A percentile compares a stretch with the other conserved stretches of the same genome.
phyloP scores from a whole-genome alignment of 2,797 vertebrate species.

The Bufotes viridis region DNA sequence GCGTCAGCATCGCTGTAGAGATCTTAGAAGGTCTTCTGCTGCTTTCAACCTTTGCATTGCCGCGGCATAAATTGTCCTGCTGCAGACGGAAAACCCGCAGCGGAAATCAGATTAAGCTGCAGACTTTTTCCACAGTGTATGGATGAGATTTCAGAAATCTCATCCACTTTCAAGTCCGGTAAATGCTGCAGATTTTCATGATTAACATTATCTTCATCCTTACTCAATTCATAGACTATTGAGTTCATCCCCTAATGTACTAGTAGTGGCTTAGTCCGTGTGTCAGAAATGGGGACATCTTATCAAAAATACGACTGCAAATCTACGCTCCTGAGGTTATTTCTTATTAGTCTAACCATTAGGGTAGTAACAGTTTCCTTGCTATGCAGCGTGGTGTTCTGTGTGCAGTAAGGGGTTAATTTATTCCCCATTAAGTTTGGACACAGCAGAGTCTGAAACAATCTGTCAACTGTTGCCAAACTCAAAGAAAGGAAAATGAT shows the following conservation, averaged over 20 bases:
- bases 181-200: no score
- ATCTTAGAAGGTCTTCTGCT: no score
- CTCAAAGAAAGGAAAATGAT: slow-evolving; percentile 39
- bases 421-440: not conserved
- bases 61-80: no score
- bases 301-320: not conserved
- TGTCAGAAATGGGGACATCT: not conserved
- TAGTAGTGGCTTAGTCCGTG: not conserved
- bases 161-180: no score
- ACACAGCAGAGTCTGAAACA: slow-evolving; percentile 6
- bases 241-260: not conserved
- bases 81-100: no score
- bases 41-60: no score
- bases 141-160: no score
- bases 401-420: not conserved
- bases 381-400: not conserved
- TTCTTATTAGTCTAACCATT: not conserved
- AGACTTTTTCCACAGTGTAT: no score
- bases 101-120: no score
- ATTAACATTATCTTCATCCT: no score
- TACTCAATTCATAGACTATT: no score
- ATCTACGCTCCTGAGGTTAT: not conserved
- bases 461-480: slow-evolving; percentile 29
- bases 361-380: not conserved
- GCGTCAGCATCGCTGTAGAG: no score